Base-by-base conservation (phyloP, 2,797 vertebrate genomes). In the Valencia hispanica region DNA sequence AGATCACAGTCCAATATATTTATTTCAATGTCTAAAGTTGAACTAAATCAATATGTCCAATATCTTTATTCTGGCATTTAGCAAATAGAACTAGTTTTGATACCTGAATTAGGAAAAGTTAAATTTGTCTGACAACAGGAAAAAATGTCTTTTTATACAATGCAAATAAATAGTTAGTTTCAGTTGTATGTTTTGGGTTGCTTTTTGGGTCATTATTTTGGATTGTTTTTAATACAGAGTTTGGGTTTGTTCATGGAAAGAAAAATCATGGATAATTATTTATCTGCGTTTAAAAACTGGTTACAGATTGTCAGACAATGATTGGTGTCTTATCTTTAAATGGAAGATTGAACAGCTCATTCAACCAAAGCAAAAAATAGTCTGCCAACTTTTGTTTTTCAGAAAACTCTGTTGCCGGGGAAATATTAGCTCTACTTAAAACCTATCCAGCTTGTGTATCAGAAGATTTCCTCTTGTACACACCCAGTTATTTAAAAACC, bases 331-430 rank as follows among this genome's bases (percentile, higher is more conserved):
- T 79, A 85, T 83, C 70, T 50, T 14, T 36, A 1, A 61, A 68
- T 22, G 77, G 74, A 81, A 89, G 79, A 81, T 78, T 83, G 66
- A 65, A 48, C 27, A 0, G 50, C 43, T 20, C 34, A 53, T 77
- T 68, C 57, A 63, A 66, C 17, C 79, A 76, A 65, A 82, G 83
- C 73, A 57, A 79, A 79, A n/a, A 77, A 72, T 34, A 79, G 59
- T 70, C 15, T 50, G 68, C 51, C 72, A 83, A 72, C 48, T 69
- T 81, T 82, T 74, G 79, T 80, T 84, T 84, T 80, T 79, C 78
- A 85, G 84, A 79, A 86, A 90, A 79, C 1, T 48, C 74, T 63
- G 79, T 79, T 84, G 79, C 79, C 73, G 43, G 22, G 25, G 34
- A 47, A 63, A 78, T 68, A 84, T 74, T 32, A 20, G 78, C 72